phyloP scores from a whole-genome alignment of 37 sponge, comb jelly and placozoan genomes.

The Cliona cf. orientalis region DNA sequence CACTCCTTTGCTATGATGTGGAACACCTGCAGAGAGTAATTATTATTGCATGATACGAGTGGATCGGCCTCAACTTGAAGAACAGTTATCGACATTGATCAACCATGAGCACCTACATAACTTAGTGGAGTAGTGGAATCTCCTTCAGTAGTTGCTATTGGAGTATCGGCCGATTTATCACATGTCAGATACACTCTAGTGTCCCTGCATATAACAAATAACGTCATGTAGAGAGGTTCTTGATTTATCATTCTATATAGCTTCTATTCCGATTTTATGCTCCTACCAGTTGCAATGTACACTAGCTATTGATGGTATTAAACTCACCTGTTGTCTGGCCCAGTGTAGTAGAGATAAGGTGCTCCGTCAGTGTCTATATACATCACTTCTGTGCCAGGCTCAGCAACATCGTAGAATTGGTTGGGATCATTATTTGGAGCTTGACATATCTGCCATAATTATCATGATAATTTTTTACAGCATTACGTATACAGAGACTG shows the following conservation, averaged over 20 bases:
- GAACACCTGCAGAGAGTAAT: background rate
- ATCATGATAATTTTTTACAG: background rate
- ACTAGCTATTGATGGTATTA: no score
- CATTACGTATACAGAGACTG: background rate
- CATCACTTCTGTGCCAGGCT: background rate
- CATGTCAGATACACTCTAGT: background rate
- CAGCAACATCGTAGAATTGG: background rate
- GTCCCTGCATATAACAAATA: background rate
- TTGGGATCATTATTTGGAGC: background rate
- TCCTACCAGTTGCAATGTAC: no score
- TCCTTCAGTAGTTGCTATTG: background rate
- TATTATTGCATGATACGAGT: background rate
- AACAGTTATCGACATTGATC: background rate
- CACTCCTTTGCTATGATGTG: background rate
- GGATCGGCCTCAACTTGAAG: background rate
- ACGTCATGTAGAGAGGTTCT: background rate
- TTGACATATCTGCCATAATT: constrained; percentile 2
- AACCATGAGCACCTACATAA: background rate
- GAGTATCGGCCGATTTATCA: background rate
- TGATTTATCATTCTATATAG: background rate
- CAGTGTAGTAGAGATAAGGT: constrained; percentile 10
- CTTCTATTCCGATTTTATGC: no score
- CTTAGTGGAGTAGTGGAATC: background rate
- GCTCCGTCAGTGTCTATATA: no score
- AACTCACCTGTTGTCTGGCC: background rate